Conservation (phyloP, 2,113 vertebrate species). For the Syngnathoides biaculeatus region DNA sequence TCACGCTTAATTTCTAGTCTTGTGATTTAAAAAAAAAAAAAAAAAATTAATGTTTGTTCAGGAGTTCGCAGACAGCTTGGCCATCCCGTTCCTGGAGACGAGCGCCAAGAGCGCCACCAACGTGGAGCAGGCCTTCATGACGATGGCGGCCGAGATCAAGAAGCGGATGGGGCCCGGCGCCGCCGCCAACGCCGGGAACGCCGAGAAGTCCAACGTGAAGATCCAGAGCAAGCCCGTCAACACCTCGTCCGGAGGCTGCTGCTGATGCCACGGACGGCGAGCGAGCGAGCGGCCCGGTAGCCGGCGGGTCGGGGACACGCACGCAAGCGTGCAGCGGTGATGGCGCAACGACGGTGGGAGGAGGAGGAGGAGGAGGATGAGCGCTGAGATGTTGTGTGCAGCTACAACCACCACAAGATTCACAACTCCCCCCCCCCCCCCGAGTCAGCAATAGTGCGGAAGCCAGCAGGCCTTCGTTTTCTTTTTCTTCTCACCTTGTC, state of each 20-base stretch:
- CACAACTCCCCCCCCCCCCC: constrained; percentile 14
- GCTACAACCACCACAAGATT: constrained; percentile 63
- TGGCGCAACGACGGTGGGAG: constrained; percentile 21
- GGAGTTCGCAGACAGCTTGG: constrained; percentile 95
- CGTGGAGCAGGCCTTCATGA: constrained; percentile 99
- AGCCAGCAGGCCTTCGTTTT: constrained; percentile 11
- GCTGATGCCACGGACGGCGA: constrained; percentile 50
- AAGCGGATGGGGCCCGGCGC: constrained; percentile 95
- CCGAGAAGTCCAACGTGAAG: constrained; percentile 95
- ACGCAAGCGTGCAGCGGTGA: constrained; percentile 7
- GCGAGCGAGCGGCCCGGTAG: not conserved
- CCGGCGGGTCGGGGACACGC: too few species aligned
- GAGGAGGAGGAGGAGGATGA: constrained; percentile 8
- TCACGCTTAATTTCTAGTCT: too few species aligned
- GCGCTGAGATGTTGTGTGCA: constrained; percentile 80
- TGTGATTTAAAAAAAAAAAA: too few species aligned
- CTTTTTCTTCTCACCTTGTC: not conserved
- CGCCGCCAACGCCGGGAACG: constrained; percentile 74
- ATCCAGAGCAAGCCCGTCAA: constrained; percentile 98
- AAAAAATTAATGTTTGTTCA: constrained; percentile 61
- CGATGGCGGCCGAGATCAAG: constrained; percentile 98
- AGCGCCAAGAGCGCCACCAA: constrained; percentile 98
- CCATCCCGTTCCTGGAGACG: constrained; percentile 96
- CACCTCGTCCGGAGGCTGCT: constrained; percentile 93
- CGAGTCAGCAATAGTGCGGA: constrained; percentile 79